Percentiles rank a stretch among this genome's conserved stretches.
Conservation (phyloP, 2,113 vertebrate genomes). For the Parus major region DNA sequence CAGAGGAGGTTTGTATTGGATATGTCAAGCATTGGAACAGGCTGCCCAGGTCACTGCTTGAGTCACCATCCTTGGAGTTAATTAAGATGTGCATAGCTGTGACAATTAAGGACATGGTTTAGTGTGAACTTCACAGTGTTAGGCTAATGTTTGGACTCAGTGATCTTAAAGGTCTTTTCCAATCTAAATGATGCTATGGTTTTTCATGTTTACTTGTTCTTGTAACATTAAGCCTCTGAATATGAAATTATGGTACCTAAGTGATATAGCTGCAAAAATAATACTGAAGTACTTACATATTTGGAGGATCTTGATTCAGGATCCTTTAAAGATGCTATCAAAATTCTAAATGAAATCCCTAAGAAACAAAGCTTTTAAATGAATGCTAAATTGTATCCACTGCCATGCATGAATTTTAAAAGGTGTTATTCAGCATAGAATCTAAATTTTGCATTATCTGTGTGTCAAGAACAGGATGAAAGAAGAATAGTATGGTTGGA, state of each 20-base stretch:
- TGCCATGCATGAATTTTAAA: not conserved
- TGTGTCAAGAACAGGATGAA: not conserved
- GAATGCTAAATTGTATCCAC: rapidly evolving
- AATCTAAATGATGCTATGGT: not conserved
- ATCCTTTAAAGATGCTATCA: not conserved
- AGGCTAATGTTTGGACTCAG: not conserved
- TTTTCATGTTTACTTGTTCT: not conserved
- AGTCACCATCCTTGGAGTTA: not conserved
- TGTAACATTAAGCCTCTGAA: not conserved
- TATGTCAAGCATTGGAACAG: not conserved
- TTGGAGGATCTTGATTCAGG: not conserved
- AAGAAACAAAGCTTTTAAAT: not conserved
- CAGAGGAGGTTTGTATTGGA: not conserved
- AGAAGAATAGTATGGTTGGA: not conserved
- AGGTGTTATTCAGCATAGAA: not conserved
- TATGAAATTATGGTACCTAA: not conserved
- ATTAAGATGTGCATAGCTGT: not conserved
- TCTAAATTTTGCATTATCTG: not conserved
- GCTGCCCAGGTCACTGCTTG: not conserved
- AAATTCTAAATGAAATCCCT: not conserved
- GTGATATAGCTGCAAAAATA: not conserved
- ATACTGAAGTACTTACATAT: not conserved
- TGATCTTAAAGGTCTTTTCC: not conserved
- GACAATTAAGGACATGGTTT: not conserved
- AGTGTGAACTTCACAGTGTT: not conserved